phyloP scores from a whole-genome alignment of 2,888 invertebrate species.

The Tenthredo mesomela region DNA sequence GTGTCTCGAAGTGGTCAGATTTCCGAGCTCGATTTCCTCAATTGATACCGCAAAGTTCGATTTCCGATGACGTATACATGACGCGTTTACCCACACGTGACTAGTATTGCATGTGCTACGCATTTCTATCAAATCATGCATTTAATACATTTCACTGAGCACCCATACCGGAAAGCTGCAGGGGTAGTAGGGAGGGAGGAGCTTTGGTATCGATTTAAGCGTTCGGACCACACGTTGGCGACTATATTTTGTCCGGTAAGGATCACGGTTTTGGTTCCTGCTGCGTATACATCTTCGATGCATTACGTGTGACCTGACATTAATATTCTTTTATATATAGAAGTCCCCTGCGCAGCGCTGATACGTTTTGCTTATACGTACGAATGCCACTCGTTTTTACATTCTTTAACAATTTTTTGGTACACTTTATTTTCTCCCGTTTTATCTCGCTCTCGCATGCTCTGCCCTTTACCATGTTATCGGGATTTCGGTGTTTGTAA shows the following conservation, averaged over 20 bases:
- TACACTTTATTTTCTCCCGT: background rate
- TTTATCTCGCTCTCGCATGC: background rate
- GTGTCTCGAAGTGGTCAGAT: background rate
- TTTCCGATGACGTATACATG: background rate
- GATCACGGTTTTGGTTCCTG: slow-evolving; percentile 48
- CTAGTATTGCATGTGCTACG: background rate
- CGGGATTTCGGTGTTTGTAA: background rate
- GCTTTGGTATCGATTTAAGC: slow-evolving; percentile 47
- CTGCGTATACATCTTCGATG: slow-evolving; percentile 44
- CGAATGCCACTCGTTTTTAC: background rate
- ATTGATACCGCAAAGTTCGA: slow-evolving; percentile 36
- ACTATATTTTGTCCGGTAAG: slow-evolving; percentile 58
- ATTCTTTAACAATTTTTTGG: background rate
- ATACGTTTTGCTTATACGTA: background rate
- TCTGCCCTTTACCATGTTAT: background rate
- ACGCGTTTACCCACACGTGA: background rate
- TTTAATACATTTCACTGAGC: slow-evolving; percentile 21
- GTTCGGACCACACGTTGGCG: slow-evolving; percentile 47
- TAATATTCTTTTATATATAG: slow-evolving; percentile 54
- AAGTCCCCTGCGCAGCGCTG: slow-evolving; percentile 56
- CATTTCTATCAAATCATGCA: slow-evolving; percentile 1
- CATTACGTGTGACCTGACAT: background rate
- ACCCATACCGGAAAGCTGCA: slow-evolving; percentile 11
- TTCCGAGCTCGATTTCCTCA: slow-evolving; percentile 39
- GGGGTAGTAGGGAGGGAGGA: background rate